These are phyloP conservation scores for Plagiodera versicolora DNA, from an alignment of 2,888 invertebrate genomes.

Conservation along the genomic window DNA sequence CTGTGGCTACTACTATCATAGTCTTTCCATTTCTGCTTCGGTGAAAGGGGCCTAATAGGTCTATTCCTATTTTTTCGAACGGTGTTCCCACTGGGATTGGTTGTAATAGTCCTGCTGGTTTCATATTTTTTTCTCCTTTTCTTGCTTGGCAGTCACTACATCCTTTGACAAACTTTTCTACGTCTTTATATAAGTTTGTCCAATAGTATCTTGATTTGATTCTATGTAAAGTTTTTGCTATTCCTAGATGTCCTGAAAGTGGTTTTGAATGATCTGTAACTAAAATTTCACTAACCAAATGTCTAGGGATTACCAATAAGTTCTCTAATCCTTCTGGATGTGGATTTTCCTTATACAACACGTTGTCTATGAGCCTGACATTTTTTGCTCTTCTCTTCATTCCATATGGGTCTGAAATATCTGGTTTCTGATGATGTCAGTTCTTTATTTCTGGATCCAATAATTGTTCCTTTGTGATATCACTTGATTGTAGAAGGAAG, in stretches of 20 bases:
- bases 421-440: no score
- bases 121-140: constrained; percentile 17
- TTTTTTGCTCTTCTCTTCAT: no score
- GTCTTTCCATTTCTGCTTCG: constrained; percentile 26
- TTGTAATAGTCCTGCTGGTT: constrained; percentile 13
- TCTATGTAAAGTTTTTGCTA: no score
- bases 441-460: no score
- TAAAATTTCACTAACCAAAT: constrained; percentile 21
- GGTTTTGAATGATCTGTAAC: constrained; percentile 14
- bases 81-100: background rate
- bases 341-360: constrained; percentile 17
- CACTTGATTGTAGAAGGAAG: background rate
- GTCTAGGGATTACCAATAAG: constrained; percentile 22
- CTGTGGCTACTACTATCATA: constrained; percentile 35
- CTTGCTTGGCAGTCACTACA: constrained; percentile 23
- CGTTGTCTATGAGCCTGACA: no score
- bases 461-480: background rate
- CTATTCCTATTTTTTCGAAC: background rate
- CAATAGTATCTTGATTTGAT: constrained; percentile 17
- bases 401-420: no score
- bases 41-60: constrained; percentile 24
- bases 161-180: constrained; percentile 25
- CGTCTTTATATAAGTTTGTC: constrained; percentile 16
- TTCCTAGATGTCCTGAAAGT: no score
- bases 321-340: constrained; percentile 8